Conservation (phyloP, 1,140 invertebrate species). For the Lithobius niger region DNA sequence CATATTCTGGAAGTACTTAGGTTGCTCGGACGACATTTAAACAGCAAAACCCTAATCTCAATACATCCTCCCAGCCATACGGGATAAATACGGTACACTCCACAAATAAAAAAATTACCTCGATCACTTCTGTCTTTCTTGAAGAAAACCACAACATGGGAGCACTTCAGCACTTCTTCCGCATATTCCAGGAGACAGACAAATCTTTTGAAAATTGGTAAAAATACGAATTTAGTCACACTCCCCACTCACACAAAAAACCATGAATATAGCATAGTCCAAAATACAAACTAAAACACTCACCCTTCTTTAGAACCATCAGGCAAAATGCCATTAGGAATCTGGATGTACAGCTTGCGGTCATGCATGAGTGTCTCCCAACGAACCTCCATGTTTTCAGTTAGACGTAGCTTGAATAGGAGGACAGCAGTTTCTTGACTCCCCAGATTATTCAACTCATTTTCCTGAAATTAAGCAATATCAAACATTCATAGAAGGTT, state of each 20-base stretch:
- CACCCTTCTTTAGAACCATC: constrained; percentile 77
- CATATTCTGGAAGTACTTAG: too few relatives aligned
- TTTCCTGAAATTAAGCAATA: too few relatives aligned
- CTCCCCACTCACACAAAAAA: too few relatives aligned
- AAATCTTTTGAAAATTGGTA: too few relatives aligned
- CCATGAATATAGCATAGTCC: too few relatives aligned
- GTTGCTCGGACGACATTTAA: too few relatives aligned
- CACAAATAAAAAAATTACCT: constrained; percentile 38
- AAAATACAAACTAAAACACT: constrained; percentile 66
- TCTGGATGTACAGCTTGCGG: constrained; percentile 66
- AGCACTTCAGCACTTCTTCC: constrained; percentile 77
- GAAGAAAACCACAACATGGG: constrained; percentile 64
- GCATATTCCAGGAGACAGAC: constrained; percentile 87
- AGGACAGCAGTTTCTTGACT: constrained; percentile 40
- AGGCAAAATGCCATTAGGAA: constrained; percentile 65
- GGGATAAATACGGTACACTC: too few relatives aligned
- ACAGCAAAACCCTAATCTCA: too few relatives aligned
- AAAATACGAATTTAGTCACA: too few relatives aligned
- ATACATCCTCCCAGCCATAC: too few relatives aligned
- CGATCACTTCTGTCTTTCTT: constrained; percentile 69
- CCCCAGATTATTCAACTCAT: constrained; percentile 26
- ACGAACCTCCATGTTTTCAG: constrained; percentile 53
- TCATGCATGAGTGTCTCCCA: constrained; percentile 74
- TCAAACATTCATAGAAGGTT: too few relatives aligned
- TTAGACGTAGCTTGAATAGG: constrained; percentile 60